Base-by-base conservation (phyloP, 2,113 vertebrate species). In the Cyprichromis sp. region DNA sequence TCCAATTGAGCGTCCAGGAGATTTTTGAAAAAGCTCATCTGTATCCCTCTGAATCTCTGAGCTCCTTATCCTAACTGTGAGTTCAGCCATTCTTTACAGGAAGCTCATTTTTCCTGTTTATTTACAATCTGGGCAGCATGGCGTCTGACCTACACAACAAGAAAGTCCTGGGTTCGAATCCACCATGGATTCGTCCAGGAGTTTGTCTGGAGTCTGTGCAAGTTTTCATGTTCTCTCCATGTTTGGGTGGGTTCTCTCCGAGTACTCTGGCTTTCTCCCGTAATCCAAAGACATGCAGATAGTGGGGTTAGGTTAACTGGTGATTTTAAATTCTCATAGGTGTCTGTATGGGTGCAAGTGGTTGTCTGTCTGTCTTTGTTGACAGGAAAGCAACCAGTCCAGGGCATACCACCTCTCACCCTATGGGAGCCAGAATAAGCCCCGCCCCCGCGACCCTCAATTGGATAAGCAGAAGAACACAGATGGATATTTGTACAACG, bases 401-500 rank as follows among this genome's bases (percentile, higher is more conserved):
- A 36, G 59, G 59, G 0, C 31, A 19, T 63, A 2, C 59, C 59
- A n/a, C 59, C 31, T n/a, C 2, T 63, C 59, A 63, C 9, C 1
- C 0, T 63, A 34, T 34, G 6, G 29, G 29, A 36, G 29, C 59
- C n/a, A 36, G 0, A 63, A 63, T 63, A 63, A 36, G 59, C 31
- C 9, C 31, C 6, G 4, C 29, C 9, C 29, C 29, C 0, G 0
- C 2, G 0, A 8, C 31, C 31, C 31, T n/a, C 31, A 66, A 1
- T n/a, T 66, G 17, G 2, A 0, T 66, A 36, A 36, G 61, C 6
- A 2, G 61, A 36, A 66, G 31, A 66, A 66, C n/a, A 66, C 17
- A 7, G 17, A 66, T 36, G 61, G 31, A 36, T 36, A 66, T 66
- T 63, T 12, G 3, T 0, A 66, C 17, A 36, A 0, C 4, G 17